Evolutionary conservation across 2,113 vertebrate species (phyloP).

Genomic region (Syngnathus typhle): DNA sequence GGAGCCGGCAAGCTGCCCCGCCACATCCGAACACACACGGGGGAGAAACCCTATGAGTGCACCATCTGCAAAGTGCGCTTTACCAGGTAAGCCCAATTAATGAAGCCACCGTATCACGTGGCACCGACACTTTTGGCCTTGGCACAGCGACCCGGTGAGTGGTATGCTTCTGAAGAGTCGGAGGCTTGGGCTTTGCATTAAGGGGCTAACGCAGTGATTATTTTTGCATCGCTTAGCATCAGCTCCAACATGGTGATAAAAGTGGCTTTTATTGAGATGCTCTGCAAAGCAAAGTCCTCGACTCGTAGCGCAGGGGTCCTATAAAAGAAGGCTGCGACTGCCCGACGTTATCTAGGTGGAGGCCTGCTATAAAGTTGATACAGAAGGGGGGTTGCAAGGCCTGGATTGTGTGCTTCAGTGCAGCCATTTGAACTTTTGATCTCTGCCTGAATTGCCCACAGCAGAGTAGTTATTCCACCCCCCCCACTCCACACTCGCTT

Average conservation of each 20-base stretch:
- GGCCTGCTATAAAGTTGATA: conserved; percentile 70
- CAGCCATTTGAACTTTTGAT: conserved; percentile 72
- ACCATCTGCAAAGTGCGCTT: conserved; percentile 86
- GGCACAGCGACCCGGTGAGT: conserved; percentile 35
- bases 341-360: conserved; percentile 52
- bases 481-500: conserved; percentile 24
- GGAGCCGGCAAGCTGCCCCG: conserved; percentile 87
- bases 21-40: conserved; percentile 97
- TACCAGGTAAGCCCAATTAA: conserved; percentile 73
- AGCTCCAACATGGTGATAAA: conserved; percentile 46
- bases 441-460: conserved; percentile 66
- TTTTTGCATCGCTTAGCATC: background rate
- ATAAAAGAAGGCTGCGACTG: conserved; percentile 68
- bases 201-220: conserved; percentile 37
- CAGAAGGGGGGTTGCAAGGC: conserved; percentile 54
- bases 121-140: conserved; percentile 50
- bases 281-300: conserved; percentile 69
- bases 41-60: conserved; percentile 98
- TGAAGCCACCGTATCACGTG: conserved; percentile 56
- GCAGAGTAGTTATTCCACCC: conserved; percentile 42
- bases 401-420: conserved; percentile 52
- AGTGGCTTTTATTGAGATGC: conserved; percentile 58
- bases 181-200: conserved; percentile 55
- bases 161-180: conserved; percentile 42
- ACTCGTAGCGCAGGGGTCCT: conserved; percentile 64